Conservation (phyloP, 2,113 vertebrate species). For the Cololabis saira region DNA sequence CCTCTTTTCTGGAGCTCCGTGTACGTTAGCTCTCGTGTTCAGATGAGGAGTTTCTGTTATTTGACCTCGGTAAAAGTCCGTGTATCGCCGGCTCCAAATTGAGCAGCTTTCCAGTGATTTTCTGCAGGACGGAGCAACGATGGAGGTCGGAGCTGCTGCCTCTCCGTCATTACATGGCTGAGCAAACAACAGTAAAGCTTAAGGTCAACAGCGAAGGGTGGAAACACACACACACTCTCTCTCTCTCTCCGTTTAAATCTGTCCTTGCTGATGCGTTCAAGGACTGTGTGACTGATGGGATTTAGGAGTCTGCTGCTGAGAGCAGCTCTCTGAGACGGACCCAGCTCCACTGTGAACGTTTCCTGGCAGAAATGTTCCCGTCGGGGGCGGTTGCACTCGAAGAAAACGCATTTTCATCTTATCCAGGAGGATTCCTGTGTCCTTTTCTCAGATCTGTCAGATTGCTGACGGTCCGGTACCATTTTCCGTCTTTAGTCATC, state of each 20-base stretch:
- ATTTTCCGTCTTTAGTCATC: too few relatives aligned
- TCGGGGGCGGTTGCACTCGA: background rate
- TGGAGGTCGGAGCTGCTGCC: slow-evolving; percentile 43
- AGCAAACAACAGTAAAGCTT: slow-evolving; percentile 51
- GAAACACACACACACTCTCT: slow-evolving; percentile 28
- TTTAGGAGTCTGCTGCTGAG: slow-evolving; percentile 19
- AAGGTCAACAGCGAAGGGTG: slow-evolving; percentile 50
- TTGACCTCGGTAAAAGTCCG: background rate
- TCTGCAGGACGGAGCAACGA: slow-evolving; percentile 15
- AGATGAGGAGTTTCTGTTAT: background rate
- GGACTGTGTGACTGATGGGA: slow-evolving; percentile 38
- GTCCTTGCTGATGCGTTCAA: slow-evolving; percentile 46
- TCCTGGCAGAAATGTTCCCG: background rate
- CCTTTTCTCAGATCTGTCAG: too few relatives aligned
- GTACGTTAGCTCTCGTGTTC: too few relatives aligned
- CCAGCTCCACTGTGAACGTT: background rate
- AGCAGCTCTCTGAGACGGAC: background rate
- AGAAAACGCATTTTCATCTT: background rate
- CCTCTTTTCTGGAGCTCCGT: too few relatives aligned
- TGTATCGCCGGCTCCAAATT: background rate
- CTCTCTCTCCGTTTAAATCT: background rate
- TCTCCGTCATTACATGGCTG: slow-evolving; percentile 46
- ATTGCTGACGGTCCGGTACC: too few relatives aligned
- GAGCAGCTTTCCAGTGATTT: background rate
- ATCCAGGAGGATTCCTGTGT: too few relatives aligned